Conservation (phyloP, 2,888 invertebrate genomes). For the Molanna angustata region DNA sequence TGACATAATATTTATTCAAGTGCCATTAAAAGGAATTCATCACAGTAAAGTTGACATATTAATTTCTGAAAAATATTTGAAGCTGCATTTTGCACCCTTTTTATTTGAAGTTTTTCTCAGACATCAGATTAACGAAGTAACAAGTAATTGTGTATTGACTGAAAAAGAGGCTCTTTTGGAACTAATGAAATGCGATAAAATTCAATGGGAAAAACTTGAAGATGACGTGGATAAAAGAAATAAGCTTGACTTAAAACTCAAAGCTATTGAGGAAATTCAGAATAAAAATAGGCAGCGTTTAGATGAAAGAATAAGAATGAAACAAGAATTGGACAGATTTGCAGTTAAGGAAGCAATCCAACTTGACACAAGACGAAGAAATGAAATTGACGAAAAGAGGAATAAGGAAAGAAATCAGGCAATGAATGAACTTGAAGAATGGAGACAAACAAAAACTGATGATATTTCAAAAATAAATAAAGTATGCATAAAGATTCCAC, state of each 20-base stretch:
- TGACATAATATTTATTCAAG: slow-evolving; percentile 58
- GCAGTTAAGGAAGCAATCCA: slow-evolving; percentile 51
- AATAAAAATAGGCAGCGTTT: slow-evolving; percentile 53
- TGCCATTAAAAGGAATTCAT: slow-evolving; percentile 62
- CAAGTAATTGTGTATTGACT: slow-evolving; percentile 64
- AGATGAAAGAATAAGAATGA: slow-evolving; percentile 53
- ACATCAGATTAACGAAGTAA: slow-evolving; percentile 57
- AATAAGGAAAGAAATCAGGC: slow-evolving; percentile 61
- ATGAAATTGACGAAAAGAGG: slow-evolving; percentile 61
- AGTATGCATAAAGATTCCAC: too few relatives aligned
- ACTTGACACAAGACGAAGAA: slow-evolving; percentile 52
- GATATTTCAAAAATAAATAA: neutral
- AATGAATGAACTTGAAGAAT: slow-evolving; percentile 64
- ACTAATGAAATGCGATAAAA: slow-evolving; percentile 58
- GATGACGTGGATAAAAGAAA: slow-evolving; percentile 56
- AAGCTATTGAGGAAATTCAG: slow-evolving; percentile 56
- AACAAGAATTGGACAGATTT: slow-evolving; percentile 56
- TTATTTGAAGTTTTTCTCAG: slow-evolving; percentile 73
- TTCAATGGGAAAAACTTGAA: slow-evolving; percentile 58
- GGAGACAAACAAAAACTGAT: too few relatives aligned
- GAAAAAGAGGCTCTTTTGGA: slow-evolving; percentile 63
- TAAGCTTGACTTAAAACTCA: slow-evolving; percentile 55
- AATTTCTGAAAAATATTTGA: slow-evolving; percentile 66
- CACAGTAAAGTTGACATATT: slow-evolving; percentile 67
- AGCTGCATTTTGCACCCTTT: slow-evolving; percentile 69